These are phyloP conservation scores for Tenthredo notha DNA, from an alignment of 2,888 invertebrate species.

Conservation along the genomic window DNA sequence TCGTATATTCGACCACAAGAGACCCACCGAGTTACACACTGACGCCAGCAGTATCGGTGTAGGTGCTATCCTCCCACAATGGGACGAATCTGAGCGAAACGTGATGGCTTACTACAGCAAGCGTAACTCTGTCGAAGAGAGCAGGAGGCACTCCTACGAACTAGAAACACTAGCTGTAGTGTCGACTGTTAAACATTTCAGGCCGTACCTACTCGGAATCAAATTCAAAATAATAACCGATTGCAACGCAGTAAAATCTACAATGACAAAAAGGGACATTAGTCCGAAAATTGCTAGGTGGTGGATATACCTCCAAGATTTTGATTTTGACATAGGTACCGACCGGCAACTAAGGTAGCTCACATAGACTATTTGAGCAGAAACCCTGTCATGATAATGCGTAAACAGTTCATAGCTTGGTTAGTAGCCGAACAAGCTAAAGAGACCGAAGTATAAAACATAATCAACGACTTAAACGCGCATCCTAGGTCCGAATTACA, in stretches of 20 bases:
- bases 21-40: slow-evolving; percentile 4
- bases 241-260: slow-evolving; percentile 68
- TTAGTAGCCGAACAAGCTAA: background rate
- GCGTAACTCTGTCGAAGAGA: slow-evolving; percentile 57
- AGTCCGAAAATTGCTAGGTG: slow-evolving; percentile 65
- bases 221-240: slow-evolving; percentile 63
- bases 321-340: slow-evolving; percentile 61
- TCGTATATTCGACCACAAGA: background rate
- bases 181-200: slow-evolving; percentile 65
- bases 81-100: background rate
- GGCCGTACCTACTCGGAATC: slow-evolving; percentile 64
- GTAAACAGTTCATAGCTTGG: background rate
- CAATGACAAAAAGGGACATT: slow-evolving; percentile 66
- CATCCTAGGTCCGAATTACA: background rate
- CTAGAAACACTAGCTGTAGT: slow-evolving; percentile 64
- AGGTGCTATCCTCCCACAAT: slow-evolving; percentile 21
- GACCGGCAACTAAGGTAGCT: background rate
- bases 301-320: slow-evolving; percentile 68
- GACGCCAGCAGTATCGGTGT: slow-evolving; percentile 38
- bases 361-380: slow-evolving; percentile 42
- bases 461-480: background rate
- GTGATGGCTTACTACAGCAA: background rate
- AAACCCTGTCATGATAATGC: slow-evolving; percentile 28
- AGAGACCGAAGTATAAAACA: background rate
- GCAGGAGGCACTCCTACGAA: slow-evolving; percentile 64